These are phyloP conservation scores for Panthera leo DNA, from an alignment of 2,113 vertebrate species.

Conservation along the genomic window DNA sequence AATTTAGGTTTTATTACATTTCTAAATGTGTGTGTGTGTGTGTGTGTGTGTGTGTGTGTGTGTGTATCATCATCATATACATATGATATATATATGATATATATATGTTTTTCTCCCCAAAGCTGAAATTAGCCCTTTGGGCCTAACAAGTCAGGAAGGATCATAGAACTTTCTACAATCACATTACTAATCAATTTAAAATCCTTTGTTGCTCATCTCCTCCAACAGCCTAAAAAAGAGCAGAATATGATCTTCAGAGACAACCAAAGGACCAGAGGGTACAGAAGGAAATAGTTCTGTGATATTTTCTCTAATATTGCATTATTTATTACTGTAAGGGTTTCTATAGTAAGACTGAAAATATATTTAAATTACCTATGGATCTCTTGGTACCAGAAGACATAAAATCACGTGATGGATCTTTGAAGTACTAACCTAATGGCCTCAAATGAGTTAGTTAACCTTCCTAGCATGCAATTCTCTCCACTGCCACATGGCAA, in stretches of 20 bases:
- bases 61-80: too few relatives aligned
- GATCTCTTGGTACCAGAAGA: neutral
- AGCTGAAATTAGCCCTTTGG: constrained; percentile 30
- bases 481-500: neutral
- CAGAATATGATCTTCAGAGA: neutral
- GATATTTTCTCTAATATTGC: neutral
- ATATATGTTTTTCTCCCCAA: neutral
- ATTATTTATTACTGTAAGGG: neutral
- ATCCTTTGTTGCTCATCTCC: neutral
- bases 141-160: neutral
- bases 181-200: neutral
- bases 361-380: neutral
- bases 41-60: too few relatives aligned
- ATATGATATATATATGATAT: too few relatives aligned
- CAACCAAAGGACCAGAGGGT: neutral
- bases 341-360: constrained; percentile 5
- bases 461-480: neutral
- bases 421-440: neutral
- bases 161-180: neutral
- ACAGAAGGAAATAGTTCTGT: neutral
- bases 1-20: constrained; percentile 38
- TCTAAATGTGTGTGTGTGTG: neutral
- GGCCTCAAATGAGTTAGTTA: neutral
- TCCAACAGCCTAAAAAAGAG: neutral
- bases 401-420: neutral